Base-by-base conservation (phyloP, 2,888 invertebrate species). In the Kuschelorhynchus macadamiae region DNA sequence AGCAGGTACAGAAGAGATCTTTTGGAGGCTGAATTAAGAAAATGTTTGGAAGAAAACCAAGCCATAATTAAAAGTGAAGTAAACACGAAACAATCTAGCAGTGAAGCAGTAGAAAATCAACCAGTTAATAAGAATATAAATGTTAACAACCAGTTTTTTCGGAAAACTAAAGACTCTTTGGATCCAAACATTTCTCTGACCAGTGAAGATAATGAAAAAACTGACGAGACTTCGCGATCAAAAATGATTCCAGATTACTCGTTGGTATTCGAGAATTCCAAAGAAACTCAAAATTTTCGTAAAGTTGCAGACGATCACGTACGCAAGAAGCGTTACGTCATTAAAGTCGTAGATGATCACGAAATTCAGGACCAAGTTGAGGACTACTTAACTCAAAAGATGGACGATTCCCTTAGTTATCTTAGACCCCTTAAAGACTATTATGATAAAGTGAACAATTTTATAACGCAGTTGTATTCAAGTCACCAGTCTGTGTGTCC, bases 281-380 rank as follows among this genome's bases (percentile, higher is more conserved):
- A 30, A 12, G 64, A 71, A 55, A 42, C 11, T 14, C 42, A 62
- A 64, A 67, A 69, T 72, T 67, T 65, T 69, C 60, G 41, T 20
- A 33, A 70, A 16, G 61, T 20, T 21, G 39, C 67, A 4, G 57
- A 59, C 1, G 49, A 32, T 12, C 71, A 71, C 33, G 65, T 67
- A 17, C 68, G 76, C 32, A 74, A 73, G 42, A 81, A 80, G 67
- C 70, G 81, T 16, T 80, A 79, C 62, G 75, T 81, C 16, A 39
- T 81, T 3, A 79, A 80, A 65, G 76, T 79, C 21, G 80, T 82
- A 0, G 78, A 81, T 55, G 79, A 80, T 42, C 77, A 78, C 30
- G 81, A 81, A 46, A 69, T 79, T 17, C 74, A 79, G 47, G 75
- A 78, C n/a, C 78, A 71, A 36, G 74, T 81, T 3, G 73, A 79